Evolutionary conservation across 2,113 vertebrate genomes (phyloP), one percentile per base, ranked within the genome.

Genomic region (Chinchilla lanigera): DNA sequence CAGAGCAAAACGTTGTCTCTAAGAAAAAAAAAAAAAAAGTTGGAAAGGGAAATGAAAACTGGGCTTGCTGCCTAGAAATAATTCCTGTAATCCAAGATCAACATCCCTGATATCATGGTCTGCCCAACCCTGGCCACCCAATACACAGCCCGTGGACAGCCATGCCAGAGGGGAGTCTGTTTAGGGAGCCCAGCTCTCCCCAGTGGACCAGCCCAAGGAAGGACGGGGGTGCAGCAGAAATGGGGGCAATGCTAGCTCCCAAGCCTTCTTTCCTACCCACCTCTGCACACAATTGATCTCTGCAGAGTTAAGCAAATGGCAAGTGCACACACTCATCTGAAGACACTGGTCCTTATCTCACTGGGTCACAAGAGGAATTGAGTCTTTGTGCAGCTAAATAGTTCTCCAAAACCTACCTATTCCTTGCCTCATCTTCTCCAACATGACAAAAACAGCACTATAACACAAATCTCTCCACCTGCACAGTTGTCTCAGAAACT

Each of bases 41-140:
- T 78, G 47, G 26, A 47, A 83, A 50, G 47, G 38, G 77, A 97
- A 93, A 81, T 3, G 60, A 78, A 91, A 58, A 63, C 67, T 84
- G 88, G 96, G 93, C 93, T 56, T 16, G 26, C 81, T 77, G 96
- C 90, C 97, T 81, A 58, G 67, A 97, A 94, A 77, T 67, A 78
- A 89, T 78, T 81, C 86, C 89, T 85, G 11, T 86, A 86, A 86
- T 84, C 89, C 89, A 96, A 93, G 89, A 94, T 83, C 78, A 83
- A 94, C 92, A 86, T 24, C 94, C 82, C 95, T 56, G 65, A 93
- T 71, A 91, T 77, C 58, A 52, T 7, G 41, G 47, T 92, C 92
- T 38, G 54, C 60, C 93, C n/a, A 28, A 52, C 17, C 81, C 22
- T 58, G 60, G 33, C 28, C 58, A n/a, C 2, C 22, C 11, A 1